phyloP scores from a whole-genome alignment of 2,797 vertebrate genomes.

The Eremophila alpestris region DNA sequence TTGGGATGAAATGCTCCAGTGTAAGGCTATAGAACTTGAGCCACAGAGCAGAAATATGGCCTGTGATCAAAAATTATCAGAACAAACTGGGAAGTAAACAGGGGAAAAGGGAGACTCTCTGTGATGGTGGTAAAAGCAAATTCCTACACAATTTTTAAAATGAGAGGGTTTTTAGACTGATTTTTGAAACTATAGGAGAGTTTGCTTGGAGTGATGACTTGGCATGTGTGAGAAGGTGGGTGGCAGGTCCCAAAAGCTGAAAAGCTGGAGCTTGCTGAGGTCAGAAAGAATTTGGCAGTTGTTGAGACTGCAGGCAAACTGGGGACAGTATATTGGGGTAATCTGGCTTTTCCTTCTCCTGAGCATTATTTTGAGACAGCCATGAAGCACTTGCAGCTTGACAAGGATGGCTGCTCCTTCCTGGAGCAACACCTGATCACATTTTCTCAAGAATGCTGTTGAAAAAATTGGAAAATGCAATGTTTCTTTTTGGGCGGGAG shows the following conservation, averaged over 20 bases:
- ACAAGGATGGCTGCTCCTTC: neutral
- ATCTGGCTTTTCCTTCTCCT: neutral
- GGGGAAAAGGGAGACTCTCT: neutral
- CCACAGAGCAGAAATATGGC: neutral
- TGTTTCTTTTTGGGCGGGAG: neutral
- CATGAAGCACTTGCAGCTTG: neutral
- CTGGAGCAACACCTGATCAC: neutral
- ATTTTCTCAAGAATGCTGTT: neutral
- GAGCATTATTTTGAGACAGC: neutral
- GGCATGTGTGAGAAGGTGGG: neutral
- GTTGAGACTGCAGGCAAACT: neutral
- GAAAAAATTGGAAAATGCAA: neutral
- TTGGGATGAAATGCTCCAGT: neutral
- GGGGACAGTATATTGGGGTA: neutral
- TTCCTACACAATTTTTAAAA: neutral
- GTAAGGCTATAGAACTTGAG: neutral
- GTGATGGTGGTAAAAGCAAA: neutral
- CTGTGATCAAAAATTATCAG: neutral
- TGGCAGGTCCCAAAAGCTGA: neutral
- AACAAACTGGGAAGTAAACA: neutral
- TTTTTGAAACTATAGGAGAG: neutral
- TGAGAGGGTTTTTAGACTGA: neutral
- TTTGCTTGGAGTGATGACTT: neutral
- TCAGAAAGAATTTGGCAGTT: neutral
- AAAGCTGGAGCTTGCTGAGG: neutral